A percentile compares a stretch with the other conserved stretches of the same genome.
phyloP scores from a whole-genome alignment of 2,888 invertebrate species.

The Scelioninae gen. 1 region DNA sequence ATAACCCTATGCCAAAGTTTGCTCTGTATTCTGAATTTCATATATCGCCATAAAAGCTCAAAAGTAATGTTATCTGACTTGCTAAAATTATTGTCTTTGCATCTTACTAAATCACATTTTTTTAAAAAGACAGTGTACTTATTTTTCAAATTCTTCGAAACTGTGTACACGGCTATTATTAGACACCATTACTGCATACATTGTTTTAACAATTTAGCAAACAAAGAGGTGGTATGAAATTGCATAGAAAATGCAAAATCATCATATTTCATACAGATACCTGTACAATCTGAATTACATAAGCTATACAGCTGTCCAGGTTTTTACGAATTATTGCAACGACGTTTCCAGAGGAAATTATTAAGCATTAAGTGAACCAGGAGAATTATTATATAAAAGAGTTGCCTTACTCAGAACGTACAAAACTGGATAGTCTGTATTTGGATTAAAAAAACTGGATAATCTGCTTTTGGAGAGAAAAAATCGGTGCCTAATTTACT shows the following conservation, averaged over 20 bases:
- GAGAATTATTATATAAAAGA: slow-evolving; percentile 9
- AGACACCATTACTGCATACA: slow-evolving; percentile 20
- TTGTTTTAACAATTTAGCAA: slow-evolving; percentile 6
- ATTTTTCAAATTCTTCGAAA: slow-evolving; percentile 32
- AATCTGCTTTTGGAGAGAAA: too few species aligned
- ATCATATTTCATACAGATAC: slow-evolving; percentile 22
- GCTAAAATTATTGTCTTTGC: slow-evolving; percentile 15
- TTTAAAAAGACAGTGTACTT: slow-evolving; percentile 6
- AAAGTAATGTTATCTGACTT: slow-evolving; percentile 30
- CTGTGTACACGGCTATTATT: slow-evolving; percentile 1
- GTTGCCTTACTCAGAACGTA: slow-evolving; percentile 13
- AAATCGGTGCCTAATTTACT: slow-evolving; percentile 61
- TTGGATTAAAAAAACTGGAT: too few species aligned
- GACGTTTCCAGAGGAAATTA: slow-evolving; percentile 13
- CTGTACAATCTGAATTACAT: slow-evolving; percentile 10
- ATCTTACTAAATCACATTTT: slow-evolving; percentile 19
- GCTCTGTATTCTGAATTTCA: slow-evolving; percentile 22
- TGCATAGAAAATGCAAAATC: slow-evolving; percentile 14
- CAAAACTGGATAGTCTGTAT: slow-evolving; percentile 60
- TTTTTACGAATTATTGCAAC: background rate
- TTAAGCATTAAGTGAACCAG: background rate
- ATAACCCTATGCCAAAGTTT: slow-evolving; percentile 25
- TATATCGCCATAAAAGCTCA: slow-evolving; percentile 16
- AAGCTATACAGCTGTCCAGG: slow-evolving; percentile 9
- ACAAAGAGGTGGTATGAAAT: slow-evolving; percentile 8